Conservation (phyloP, 2,888 invertebrate species). For the Catocala sponsa region DNA sequence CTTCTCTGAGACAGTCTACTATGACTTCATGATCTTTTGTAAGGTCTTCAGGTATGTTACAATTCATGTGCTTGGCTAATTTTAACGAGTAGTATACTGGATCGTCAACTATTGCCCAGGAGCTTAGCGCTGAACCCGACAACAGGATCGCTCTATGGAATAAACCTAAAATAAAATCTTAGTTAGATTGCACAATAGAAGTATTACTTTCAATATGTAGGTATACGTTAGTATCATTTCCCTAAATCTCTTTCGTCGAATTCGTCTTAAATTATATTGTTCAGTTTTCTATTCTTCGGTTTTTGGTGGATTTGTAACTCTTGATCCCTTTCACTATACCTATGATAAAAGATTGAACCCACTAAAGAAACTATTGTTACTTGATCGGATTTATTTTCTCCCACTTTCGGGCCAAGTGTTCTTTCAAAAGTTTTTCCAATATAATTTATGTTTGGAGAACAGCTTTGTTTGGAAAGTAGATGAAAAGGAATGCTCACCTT, state of each 20-base stretch:
- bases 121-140: conserved; percentile 95
- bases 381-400: conserved; percentile 40
- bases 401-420: conserved; percentile 20
- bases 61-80: conserved; percentile 94
- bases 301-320: conserved; percentile 37
- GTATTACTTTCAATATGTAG: conserved; percentile 24
- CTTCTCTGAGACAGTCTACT: conserved; percentile 94
- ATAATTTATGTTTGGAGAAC: conserved; percentile 9
- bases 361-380: conserved; percentile 33
- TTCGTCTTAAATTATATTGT: conserved; percentile 30
- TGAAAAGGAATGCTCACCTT: not conserved
- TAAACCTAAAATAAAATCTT: conserved; percentile 87
- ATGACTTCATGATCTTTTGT: conserved; percentile 94
- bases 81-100: conserved; percentile 94
- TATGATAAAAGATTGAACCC: conserved; percentile 37
- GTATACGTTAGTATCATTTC: conserved; percentile 31
- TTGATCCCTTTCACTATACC: conserved; percentile 36
- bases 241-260: conserved; percentile 18
- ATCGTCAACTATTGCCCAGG: conserved; percentile 96
- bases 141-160: conserved; percentile 96
- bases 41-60: conserved; percentile 93
- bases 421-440: conserved; percentile 14
- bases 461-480: conserved; percentile 12
- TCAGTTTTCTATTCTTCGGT: conserved; percentile 34
- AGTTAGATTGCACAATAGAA: conserved; percentile 27